Base-by-base conservation (phyloP, 2,888 invertebrate species). In the Ormyrus thymus region DNA sequence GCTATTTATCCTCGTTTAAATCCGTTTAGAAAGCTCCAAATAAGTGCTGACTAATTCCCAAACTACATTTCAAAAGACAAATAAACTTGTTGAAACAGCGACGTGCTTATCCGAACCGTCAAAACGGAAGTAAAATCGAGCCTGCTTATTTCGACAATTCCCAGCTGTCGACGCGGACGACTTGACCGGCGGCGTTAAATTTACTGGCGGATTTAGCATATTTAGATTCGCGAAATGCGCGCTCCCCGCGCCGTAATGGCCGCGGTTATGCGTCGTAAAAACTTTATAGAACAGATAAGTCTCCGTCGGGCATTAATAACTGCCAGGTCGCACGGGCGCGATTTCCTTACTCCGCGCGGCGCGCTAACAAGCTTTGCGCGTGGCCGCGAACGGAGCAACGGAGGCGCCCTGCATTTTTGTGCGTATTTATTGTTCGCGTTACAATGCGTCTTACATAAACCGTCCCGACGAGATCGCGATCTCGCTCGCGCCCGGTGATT, bases 211-310 rank as follows among this genome's bases (percentile, higher is more conserved):
- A 71, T 61, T 71, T 61, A 71, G 61, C 71, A 71, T 61, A 59
- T 64, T 73, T 15, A 53, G 46, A 50, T 73, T 64, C 73, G 56
- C 48, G 48, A 64, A 73, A 55, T 48, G 51, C 43, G 6, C 11
- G 51, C 13, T 55, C 29, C 29, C 29, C 50, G 65, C 50, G 51
- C 66, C 75, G 51, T 75, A 56, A 58, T 13, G 66, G 10, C 29
- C 58, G 58, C 43, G 66, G 58, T 75, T 53, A 68, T 53, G 59
- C 59, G 45, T 59, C 59, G 59, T 75, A 66, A 66, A 75, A 74
- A 66, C 53, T 68, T 73, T 64, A 51, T 75, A 75, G 75, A 75
- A 75, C 53, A 75, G 75, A 74, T 64, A 62, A 29, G 62, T 66
- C 64, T 43, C n/a, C 74, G n/a, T 45, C 13, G 58, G 53, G 51